Conservation (phyloP, 2,113 vertebrate species). For the Morphnarchus princeps region DNA sequence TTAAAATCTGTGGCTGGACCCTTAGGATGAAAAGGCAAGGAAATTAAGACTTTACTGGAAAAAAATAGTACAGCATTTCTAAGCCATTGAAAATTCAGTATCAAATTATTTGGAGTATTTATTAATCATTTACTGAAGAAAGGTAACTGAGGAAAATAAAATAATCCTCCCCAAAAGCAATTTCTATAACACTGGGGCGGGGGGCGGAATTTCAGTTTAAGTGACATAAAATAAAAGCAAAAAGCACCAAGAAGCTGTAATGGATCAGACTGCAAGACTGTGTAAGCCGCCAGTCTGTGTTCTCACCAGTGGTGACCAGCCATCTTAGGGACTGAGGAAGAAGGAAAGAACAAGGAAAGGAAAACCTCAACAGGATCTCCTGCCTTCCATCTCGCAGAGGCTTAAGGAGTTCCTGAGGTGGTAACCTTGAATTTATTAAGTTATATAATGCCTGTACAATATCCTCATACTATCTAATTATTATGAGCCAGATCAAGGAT, state of each 20-base stretch:
- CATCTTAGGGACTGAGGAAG: not conserved
- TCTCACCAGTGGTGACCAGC: not conserved
- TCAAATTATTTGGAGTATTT: not conserved
- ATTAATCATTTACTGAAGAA: not conserved
- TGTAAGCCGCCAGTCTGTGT: not conserved
- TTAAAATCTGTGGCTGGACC: not conserved
- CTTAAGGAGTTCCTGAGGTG: not conserved
- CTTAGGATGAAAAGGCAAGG: not conserved
- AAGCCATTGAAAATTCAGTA: not conserved
- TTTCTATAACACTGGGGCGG: not conserved
- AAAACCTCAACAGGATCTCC: not conserved
- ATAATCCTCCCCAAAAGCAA: not conserved
- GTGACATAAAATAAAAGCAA: not conserved
- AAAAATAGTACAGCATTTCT: not conserved
- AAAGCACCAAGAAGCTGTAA: not conserved
- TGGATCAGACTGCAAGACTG: not conserved
- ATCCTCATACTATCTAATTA: not conserved
- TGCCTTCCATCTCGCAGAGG: not conserved
- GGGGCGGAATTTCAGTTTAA: not conserved
- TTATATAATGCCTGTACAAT: not conserved
- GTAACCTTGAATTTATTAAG: not conserved
- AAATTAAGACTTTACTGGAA: not conserved
- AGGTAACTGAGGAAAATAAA: not conserved
- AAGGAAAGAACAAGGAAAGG: not conserved
- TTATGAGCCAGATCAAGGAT: not conserved